Conservation (phyloP, 2,797 vertebrate species). For the Gymnoscopelus braueri region DNA sequence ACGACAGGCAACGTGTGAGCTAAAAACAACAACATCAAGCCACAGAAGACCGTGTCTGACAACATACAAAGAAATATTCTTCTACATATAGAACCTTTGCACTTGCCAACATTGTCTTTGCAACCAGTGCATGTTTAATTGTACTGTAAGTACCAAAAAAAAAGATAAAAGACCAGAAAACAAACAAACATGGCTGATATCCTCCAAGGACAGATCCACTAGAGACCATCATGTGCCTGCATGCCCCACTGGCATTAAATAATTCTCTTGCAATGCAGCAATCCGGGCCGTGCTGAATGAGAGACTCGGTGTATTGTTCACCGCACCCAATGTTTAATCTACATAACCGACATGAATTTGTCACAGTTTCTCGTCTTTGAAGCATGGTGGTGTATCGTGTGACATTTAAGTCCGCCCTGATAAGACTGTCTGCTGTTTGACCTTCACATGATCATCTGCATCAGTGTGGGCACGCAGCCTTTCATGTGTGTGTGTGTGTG, state of each 20-base stretch:
- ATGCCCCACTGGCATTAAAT: slow-evolving; percentile 20
- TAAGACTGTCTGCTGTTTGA: slow-evolving; percentile 66
- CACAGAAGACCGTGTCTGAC: slow-evolving; percentile 35
- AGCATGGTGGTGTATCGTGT: slow-evolving; percentile 35
- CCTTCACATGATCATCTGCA: slow-evolving; percentile 68
- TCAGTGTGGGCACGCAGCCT: slow-evolving; percentile 43
- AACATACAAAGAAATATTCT: slow-evolving; percentile 26
- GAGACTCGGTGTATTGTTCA: slow-evolving; percentile 45
- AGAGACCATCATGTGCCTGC: neutral
- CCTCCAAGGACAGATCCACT: slow-evolving; percentile 18
- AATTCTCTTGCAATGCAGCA: slow-evolving; percentile 32
- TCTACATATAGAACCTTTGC: slow-evolving; percentile 16
- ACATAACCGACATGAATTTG: slow-evolving; percentile 41
- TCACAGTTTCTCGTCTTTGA: slow-evolving; percentile 38
- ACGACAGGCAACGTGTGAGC: slow-evolving; percentile 20
- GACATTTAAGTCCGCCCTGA: slow-evolving; percentile 64
- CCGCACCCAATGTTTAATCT: slow-evolving; percentile 48
- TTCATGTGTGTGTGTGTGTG: slow-evolving; percentile 31
- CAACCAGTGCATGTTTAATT: slow-evolving; percentile 4
- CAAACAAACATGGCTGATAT: neutral
- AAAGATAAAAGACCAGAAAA: slow-evolving; percentile 8
- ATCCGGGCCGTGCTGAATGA: slow-evolving; percentile 22
- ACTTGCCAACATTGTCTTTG: slow-evolving; percentile 18
- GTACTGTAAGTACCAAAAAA: neutral
- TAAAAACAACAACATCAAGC: slow-evolving; percentile 39